These are phyloP conservation scores for Lepus townsendii DNA, from an alignment of 2,797 vertebrate species.

Conservation along the genomic window DNA sequence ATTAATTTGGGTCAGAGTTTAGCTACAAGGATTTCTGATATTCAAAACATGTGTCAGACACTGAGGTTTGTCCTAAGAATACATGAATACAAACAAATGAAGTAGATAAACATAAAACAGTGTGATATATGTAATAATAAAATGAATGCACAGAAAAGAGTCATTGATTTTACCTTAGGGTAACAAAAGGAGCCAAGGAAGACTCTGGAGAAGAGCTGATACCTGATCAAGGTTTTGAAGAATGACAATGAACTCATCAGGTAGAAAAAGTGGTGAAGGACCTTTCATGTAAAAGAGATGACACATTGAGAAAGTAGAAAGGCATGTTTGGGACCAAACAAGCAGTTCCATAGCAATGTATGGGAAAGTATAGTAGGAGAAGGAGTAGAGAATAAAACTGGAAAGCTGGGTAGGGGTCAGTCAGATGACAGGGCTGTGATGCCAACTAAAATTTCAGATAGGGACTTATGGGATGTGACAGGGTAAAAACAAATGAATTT, in stretches of 20 bases:
- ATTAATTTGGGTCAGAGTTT: slow-evolving; percentile 28
- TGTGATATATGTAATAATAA: not conserved
- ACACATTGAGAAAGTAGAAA: not conserved
- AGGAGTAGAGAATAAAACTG: not conserved
- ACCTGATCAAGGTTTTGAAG: slow-evolving; percentile 39
- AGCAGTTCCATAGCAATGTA: not conserved
- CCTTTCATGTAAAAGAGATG: not conserved
- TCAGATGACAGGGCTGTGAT: not conserved
- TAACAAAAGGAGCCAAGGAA: not conserved
- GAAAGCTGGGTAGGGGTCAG: not conserved
- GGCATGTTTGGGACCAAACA: not conserved
- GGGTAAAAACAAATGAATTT: slow-evolving; percentile 28
- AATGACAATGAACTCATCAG: not conserved
- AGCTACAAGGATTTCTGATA: slow-evolving; percentile 32
- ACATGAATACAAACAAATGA: not conserved
- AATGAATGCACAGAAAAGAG: not conserved
- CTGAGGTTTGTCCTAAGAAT: slow-evolving; percentile 16
- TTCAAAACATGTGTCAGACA: not conserved
- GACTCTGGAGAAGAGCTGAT: not conserved
- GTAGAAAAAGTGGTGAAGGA: not conserved
- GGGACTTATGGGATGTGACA: not conserved
- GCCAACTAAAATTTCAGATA: not conserved
- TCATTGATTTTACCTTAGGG: not conserved
- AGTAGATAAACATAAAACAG: slow-evolving; percentile 42
- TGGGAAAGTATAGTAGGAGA: not conserved